A percentile compares a stretch with the other conserved stretches of the same genome.
phyloP scores from a whole-genome alignment of 2,113 vertebrate genomes.

The Otus sunia region DNA sequence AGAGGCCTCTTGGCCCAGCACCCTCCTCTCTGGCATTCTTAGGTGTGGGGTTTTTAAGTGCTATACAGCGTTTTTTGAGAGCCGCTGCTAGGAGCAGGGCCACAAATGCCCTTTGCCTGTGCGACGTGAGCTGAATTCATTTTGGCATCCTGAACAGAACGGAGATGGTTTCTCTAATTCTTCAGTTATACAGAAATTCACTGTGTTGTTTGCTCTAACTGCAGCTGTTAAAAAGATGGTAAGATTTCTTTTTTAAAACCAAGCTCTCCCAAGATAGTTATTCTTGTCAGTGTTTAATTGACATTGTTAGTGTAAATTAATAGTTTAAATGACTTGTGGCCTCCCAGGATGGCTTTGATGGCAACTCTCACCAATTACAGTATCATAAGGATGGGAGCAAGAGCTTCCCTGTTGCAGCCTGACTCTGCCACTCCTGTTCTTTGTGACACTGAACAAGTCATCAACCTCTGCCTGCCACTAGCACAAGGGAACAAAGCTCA shows the following conservation, averaged over 20 bases:
- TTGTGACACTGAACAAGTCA: background rate
- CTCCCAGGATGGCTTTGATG: slow-evolving; percentile 1
- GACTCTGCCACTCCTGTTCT: background rate
- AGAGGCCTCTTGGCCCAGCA: background rate
- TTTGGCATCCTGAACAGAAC: background rate
- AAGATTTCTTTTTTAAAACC: background rate
- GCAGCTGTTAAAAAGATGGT: background rate
- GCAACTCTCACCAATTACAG: background rate
- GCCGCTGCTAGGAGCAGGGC: background rate
- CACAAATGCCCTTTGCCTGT: background rate
- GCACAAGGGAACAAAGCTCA: background rate
- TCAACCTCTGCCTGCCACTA: background rate
- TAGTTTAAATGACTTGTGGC: slow-evolving; percentile 16
- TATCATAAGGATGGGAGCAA: background rate
- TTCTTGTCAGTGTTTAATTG: slow-evolving; percentile 36
- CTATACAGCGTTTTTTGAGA: background rate
- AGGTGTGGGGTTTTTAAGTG: accelerated
- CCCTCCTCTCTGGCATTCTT: background rate
- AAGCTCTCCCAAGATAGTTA: slow-evolving; percentile 5
- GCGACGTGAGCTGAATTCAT: background rate
- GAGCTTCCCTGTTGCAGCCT: background rate
- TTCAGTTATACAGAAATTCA: background rate
- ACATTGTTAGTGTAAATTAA: slow-evolving; percentile 30
- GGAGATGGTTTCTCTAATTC: background rate
- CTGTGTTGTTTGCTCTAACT: background rate